phyloP scores from a whole-genome alignment of 2,888 invertebrate genomes.

The Himalopsyche anomala region DNA sequence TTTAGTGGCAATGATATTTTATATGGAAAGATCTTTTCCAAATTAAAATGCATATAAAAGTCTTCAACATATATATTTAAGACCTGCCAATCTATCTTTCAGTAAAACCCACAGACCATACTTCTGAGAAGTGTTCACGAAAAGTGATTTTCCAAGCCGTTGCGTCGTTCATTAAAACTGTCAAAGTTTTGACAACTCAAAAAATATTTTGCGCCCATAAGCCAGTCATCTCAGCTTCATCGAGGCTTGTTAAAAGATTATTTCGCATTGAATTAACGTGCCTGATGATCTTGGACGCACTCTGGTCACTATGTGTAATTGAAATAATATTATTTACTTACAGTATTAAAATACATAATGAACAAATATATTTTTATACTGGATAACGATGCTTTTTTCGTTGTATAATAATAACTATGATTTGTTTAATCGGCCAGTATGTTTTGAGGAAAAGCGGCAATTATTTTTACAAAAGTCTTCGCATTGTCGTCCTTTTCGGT shows the following conservation, averaged over 20 bases:
- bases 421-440: too few species aligned
- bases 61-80: neutral
- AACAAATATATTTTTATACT: too few species aligned
- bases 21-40: neutral
- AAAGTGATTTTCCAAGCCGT: constrained; percentile 30
- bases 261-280: constrained; percentile 17
- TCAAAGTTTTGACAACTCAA: constrained; percentile 3
- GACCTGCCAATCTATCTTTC: constrained; percentile 17
- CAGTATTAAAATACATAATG: too few species aligned
- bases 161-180: constrained; percentile 18
- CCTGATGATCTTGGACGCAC: too few species aligned
- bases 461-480: too few species aligned
- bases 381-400: too few species aligned
- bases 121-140: constrained; percentile 13
- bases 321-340: too few species aligned
- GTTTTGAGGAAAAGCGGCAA: too few species aligned
- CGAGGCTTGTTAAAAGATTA: constrained; percentile 11
- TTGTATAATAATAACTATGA: too few species aligned
- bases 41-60: neutral
- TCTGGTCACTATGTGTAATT: too few species aligned
- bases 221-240: neutral
- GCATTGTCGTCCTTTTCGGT: too few species aligned
- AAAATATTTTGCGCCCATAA: constrained; percentile 27
- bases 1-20: too few species aligned
- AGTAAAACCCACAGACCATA: neutral